These are phyloP conservation scores for Lindbergichthys nudifrons DNA, from an alignment of 2,797 vertebrate species.

Conservation along the genomic window DNA sequence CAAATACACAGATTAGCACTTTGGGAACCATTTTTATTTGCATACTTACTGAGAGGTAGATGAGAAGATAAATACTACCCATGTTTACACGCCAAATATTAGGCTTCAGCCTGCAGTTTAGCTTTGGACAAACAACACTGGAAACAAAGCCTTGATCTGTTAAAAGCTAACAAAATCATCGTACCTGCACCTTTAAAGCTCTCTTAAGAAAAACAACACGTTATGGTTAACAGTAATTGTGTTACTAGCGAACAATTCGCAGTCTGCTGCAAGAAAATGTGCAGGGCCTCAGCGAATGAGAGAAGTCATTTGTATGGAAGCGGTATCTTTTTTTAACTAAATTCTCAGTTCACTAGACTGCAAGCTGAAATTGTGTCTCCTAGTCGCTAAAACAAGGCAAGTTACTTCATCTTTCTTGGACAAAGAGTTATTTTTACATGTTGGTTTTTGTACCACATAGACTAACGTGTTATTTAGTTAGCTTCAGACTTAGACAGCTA, in stretches of 20 bases:
- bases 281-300: too few species aligned
- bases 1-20: background rate
- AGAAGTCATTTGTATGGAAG: too few species aligned
- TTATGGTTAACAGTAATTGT: background rate
- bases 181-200: background rate
- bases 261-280: too few species aligned
- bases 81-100: background rate
- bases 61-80: background rate
- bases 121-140: background rate
- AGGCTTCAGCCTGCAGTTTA: background rate
- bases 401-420: background rate
- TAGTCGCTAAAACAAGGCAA: too few species aligned
- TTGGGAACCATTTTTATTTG: background rate
- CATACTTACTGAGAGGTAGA: background rate
- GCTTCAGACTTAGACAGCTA: background rate
- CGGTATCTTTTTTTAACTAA: too few species aligned
- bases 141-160: background rate
- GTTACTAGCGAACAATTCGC: too few species aligned
- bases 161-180: background rate
- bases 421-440: background rate
- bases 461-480: background rate
- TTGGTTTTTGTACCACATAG: background rate
- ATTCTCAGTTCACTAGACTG: too few species aligned
- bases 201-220: background rate
- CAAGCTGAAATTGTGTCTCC: too few species aligned